These are phyloP conservation scores for Homalodisca vitripennis DNA, from an alignment of 1,140 invertebrate genomes.

Conservation along the genomic window DNA sequence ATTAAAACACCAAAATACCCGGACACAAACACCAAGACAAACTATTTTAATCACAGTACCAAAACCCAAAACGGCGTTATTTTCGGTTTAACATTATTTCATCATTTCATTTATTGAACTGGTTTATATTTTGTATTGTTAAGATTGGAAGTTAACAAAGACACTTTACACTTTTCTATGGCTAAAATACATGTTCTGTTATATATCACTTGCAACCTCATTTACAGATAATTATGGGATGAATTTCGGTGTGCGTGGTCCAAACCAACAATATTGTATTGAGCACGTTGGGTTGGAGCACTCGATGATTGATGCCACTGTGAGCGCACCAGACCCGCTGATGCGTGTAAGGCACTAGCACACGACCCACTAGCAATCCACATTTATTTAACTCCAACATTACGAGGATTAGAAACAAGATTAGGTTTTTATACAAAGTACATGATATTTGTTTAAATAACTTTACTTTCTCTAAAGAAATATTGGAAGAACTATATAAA, in stretches of 20 bases:
- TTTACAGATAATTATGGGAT: conserved; percentile 8
- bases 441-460: too few species aligned
- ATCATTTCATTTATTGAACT: conserved; percentile 11
- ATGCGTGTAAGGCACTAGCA: conserved; percentile 5
- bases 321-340: conserved; percentile 13
- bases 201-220: neutral
- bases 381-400: neutral
- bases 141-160: neutral
- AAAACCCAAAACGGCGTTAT: neutral
- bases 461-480: too few species aligned
- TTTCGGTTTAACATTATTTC: conserved; percentile 1
- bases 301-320: neutral
- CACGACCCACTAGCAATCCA: neutral
- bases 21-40: neutral
- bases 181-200: neutral
- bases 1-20: conserved; percentile 10
- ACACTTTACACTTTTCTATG: neutral
- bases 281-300: conserved; percentile 9
- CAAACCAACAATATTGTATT: conserved; percentile 12
- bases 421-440: too few species aligned
- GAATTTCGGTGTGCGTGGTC: neutral
- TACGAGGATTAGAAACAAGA: too few species aligned
- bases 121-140: conserved; percentile 2
- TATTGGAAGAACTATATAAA: too few species aligned
- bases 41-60: neutral